Conservation (phyloP, 2,113 vertebrate species). For the Archocentrus centrarchus region DNA sequence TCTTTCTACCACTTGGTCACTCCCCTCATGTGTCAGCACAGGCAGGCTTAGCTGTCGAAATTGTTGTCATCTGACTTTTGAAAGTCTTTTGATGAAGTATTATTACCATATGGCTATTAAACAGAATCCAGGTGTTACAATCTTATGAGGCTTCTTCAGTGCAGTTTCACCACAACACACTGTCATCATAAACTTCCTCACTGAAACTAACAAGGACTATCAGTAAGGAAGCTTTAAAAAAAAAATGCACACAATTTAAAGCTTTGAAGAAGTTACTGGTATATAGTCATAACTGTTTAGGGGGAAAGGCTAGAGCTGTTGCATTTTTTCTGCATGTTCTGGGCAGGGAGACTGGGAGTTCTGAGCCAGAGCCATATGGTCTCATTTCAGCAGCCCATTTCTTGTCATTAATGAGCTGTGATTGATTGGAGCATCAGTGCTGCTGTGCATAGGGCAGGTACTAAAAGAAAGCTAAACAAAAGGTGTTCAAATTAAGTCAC, state of each 20-base stretch:
- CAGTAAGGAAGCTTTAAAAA: neutral
- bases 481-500: constrained; percentile 29
- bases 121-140: constrained; percentile 36
- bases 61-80: constrained; percentile 28
- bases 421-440: constrained; percentile 68
- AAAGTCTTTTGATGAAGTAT: constrained; percentile 35
- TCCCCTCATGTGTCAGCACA: constrained; percentile 12
- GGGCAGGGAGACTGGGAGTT: constrained; percentile 37
- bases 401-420: constrained; percentile 78
- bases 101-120: constrained; percentile 31
- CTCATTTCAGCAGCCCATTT: constrained; percentile 66
- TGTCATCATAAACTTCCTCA: neutral
- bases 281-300: constrained; percentile 24
- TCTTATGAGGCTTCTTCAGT: neutral
- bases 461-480: constrained; percentile 54
- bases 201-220: neutral
- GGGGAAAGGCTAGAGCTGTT: constrained; percentile 1
- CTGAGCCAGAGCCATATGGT: constrained; percentile 73
- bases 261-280: neutral
- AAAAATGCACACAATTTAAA: neutral
- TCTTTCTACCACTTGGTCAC: constrained; percentile 9
- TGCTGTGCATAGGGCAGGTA: constrained; percentile 36
- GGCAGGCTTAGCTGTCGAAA: constrained; percentile 16
- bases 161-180: neutral
- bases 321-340: constrained; percentile 29